phyloP scores from a whole-genome alignment of 2,888 invertebrate species.

The Thereva nobilitata region DNA sequence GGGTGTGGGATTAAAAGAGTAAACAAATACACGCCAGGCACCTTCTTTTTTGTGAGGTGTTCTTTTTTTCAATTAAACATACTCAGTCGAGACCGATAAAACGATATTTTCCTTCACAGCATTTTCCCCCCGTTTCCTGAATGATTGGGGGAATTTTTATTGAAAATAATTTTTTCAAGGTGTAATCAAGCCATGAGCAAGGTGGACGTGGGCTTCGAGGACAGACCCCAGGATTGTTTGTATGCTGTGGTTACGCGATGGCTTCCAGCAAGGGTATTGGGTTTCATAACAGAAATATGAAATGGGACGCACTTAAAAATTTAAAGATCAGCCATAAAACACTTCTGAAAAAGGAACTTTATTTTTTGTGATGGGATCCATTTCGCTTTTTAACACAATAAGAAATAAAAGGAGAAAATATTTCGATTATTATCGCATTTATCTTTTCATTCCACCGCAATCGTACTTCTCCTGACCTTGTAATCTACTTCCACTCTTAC shows the following conservation, averaged over 20 bases:
- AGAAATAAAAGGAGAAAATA: too few species aligned
- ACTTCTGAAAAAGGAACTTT: constrained; percentile 1
- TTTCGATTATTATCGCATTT: too few species aligned
- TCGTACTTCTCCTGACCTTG: constrained; percentile 13
- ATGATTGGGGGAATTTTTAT: too few species aligned
- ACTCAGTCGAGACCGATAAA: background rate
- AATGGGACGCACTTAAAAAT: constrained; percentile 16
- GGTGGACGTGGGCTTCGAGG: background rate
- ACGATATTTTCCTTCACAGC: constrained; percentile 3
- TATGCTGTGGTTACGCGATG: background rate
- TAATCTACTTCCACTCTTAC: background rate
- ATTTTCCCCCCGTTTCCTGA: background rate
- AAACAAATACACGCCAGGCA: constrained; percentile 18
- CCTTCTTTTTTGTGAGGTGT: background rate
- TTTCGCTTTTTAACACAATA: too few species aligned
- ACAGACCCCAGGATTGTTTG: background rate
- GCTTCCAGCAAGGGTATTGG: constrained; percentile 8
- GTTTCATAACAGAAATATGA: constrained; percentile 24
- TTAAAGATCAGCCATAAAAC: constrained; percentile 22
- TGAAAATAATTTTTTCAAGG: too few species aligned
- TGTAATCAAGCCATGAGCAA: too few species aligned
- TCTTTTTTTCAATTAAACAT: constrained; percentile 9
- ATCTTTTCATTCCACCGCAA: background rate
- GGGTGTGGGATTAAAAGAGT: constrained; percentile 14
- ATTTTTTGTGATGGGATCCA: background rate